Evolutionary conservation across 64 coral and sea anemone genomes (phyloP).

Genomic region (Actinia equina): DNA sequence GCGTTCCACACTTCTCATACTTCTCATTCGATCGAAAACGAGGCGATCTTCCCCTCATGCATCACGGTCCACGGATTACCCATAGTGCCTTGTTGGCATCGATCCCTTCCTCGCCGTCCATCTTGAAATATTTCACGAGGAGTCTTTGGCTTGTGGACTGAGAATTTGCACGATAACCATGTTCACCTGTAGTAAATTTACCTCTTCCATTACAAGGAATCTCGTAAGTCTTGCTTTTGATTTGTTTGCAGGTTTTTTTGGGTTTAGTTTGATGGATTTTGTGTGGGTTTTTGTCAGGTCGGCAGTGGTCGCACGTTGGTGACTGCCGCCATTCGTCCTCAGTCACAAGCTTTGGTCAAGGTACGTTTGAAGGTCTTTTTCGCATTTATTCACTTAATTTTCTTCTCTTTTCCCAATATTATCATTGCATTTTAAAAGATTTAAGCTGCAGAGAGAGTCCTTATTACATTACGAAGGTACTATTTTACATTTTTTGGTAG

Average conservation of each 20-base stretch:
- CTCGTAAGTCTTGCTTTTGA: slow-evolving; percentile 55
- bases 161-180: slow-evolving; percentile 42
- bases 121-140: slow-evolving; percentile 68
- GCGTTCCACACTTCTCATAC: neutral
- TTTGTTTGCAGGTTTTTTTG: neutral
- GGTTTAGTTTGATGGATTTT: slow-evolving; percentile 3
- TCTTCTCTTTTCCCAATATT: no score
- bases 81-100: slow-evolving; percentile 28
- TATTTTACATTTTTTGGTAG: neutral
- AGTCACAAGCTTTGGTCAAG: slow-evolving; percentile 82
- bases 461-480: neutral
- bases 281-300: slow-evolving; percentile 54
- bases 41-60: slow-evolving; percentile 40
- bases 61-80: slow-evolving; percentile 29
- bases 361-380: slow-evolving; percentile 35
- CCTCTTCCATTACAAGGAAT: slow-evolving; percentile 66
- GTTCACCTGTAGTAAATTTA: slow-evolving; percentile 95
- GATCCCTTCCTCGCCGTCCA: slow-evolving; percentile 70
- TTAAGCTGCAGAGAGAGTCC: neutral
- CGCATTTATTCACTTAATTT: neutral
- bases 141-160: slow-evolving; percentile 22
- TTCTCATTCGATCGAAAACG: neutral
- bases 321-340: slow-evolving; percentile 78
- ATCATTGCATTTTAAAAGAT: neutral
- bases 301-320: slow-evolving; percentile 82